Percentiles rank a stretch among this genome's conserved stretches.
Conservation (phyloP, 2,797 vertebrate genomes). For the Paguma larvata region DNA sequence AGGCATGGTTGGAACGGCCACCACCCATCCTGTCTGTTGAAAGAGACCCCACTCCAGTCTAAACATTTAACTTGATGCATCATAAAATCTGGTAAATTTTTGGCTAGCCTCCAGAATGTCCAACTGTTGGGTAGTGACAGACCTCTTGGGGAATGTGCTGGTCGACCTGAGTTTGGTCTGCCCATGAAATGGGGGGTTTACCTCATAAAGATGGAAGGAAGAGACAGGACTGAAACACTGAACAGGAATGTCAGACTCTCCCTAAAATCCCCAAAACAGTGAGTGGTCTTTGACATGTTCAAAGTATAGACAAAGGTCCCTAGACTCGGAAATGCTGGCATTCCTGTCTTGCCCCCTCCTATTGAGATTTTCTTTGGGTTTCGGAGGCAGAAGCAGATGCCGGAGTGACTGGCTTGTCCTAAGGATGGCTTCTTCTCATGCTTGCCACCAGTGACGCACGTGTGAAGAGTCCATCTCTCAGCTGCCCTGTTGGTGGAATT, state of each 20-base stretch:
- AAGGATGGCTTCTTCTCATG: neutral
- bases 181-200: neutral
- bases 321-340: neutral
- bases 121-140: neutral
- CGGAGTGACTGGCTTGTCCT: neutral
- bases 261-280: neutral
- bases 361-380: neutral
- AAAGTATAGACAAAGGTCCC: neutral
- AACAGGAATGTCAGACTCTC: neutral
- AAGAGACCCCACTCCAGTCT: neutral
- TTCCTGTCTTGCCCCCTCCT: neutral
- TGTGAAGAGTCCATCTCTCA: too few relatives aligned
- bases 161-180: neutral
- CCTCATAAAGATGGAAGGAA: neutral
- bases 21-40: neutral
- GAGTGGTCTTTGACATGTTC: neutral
- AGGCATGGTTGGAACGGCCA: too few relatives aligned
- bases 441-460: rapidly evolving
- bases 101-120: neutral
- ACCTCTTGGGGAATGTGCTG: neutral
- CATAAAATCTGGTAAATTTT: neutral
- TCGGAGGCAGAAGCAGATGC: neutral
- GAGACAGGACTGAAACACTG: neutral
- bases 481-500: neutral
- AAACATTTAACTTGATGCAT: neutral